These are phyloP conservation scores for Benthosema pterotum DNA, from an alignment of 2,797 vertebrate species.

Conservation along the genomic window DNA sequence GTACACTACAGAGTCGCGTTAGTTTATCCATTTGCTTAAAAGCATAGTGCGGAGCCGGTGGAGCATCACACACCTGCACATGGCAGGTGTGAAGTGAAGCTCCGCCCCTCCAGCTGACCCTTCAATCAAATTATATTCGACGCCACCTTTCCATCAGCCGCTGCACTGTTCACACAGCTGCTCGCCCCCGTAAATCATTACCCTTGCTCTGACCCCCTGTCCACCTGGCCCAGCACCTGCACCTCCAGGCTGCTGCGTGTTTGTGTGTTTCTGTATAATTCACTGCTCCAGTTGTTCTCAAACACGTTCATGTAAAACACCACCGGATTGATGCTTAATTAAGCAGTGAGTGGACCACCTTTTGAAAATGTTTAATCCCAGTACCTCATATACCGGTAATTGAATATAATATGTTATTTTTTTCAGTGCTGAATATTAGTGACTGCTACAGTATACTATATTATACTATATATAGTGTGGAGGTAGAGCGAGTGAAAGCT, in stretches of 20 bases:
- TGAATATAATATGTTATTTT: neutral
- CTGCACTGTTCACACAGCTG: neutral
- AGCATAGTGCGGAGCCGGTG: constrained; percentile 1
- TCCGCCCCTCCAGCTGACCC: neutral
- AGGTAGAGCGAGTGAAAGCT: too few relatives aligned
- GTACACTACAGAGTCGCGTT: neutral
- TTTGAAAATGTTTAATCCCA: too few relatives aligned
- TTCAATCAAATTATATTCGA: neutral
- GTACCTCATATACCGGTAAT: too few relatives aligned
- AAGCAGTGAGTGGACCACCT: too few relatives aligned
- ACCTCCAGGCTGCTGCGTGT: neutral
- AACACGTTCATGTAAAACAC: too few relatives aligned
- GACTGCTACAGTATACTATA: too few relatives aligned
- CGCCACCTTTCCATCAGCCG: constrained; percentile 7
- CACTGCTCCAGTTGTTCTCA: neutral
- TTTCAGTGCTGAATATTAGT: too few relatives aligned
- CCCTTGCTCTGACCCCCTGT: too few relatives aligned
- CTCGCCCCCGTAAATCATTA: neutral
- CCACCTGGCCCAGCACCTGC: too few relatives aligned
- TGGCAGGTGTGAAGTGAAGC: neutral
- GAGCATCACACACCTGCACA: constrained; percentile 4
- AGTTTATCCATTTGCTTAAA: neutral
- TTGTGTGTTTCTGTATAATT: constrained; percentile 5
- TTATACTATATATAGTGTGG: too few relatives aligned
- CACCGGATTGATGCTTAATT: too few relatives aligned